Percentiles rank a stretch among this genome's conserved stretches.
phyloP scores from a whole-genome alignment of 2,888 invertebrate species.

The Mactromeris polynyma region DNA sequence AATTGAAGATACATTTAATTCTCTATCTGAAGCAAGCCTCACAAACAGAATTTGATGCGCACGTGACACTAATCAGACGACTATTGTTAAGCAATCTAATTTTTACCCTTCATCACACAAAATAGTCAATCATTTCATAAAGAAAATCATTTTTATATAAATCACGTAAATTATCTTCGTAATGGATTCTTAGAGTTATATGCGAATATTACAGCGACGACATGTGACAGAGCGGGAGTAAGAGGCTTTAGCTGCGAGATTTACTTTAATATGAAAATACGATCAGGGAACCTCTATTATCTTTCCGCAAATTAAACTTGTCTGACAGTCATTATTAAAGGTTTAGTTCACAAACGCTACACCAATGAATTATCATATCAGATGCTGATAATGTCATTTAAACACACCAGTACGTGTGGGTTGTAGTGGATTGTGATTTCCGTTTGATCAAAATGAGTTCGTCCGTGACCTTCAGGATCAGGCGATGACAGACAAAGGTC shows the following conservation, averaged over 20 bases:
- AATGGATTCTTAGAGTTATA: not conserved
- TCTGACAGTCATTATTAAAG: not conserved
- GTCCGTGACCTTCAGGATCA: no score
- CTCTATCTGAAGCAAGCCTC: not conserved
- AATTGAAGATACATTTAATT: not conserved
- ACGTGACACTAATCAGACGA: not conserved
- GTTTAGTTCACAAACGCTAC: not conserved
- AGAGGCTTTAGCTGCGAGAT: not conserved
- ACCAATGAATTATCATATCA: no score
- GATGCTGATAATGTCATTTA: no score
- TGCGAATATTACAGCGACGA: not conserved
- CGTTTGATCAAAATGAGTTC: no score
- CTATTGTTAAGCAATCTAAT: not conserved
- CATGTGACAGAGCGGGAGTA: not conserved
- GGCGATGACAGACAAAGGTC: no score
- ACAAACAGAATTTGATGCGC: not conserved
- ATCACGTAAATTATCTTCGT: not conserved
- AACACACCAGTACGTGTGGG: no score
- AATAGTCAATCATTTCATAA: slow-evolving; percentile 11
- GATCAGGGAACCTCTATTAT: not conserved
- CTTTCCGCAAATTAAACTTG: not conserved
- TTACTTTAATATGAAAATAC: not conserved
- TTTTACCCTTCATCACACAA: not conserved
- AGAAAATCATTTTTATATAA: not conserved
- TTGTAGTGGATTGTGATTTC: no score